phyloP scores from a whole-genome alignment of 2,113 vertebrate species.

The Platycercus adscitus region DNA sequence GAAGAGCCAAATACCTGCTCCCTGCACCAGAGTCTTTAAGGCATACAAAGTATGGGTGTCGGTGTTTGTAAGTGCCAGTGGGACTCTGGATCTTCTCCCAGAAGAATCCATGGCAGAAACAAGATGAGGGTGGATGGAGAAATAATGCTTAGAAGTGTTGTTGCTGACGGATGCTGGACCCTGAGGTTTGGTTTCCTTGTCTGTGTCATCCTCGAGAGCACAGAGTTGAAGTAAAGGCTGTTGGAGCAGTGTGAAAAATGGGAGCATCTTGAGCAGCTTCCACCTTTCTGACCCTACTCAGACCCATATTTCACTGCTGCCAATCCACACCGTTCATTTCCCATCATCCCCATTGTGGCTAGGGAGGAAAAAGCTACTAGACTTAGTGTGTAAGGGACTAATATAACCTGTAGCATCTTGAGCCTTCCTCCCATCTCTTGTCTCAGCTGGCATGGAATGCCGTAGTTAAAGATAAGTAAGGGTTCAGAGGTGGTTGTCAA shows the following conservation, averaged over 20 bases:
- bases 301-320: neutral
- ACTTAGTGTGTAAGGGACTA: neutral
- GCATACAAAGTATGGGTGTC: neutral
- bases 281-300: neutral
- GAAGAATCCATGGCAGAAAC: neutral
- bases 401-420: neutral
- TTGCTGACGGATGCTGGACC: neutral
- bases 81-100: neutral
- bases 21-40: neutral
- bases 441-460: neutral
- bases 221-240: neutral
- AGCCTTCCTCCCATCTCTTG: neutral
- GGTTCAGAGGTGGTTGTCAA: neutral
- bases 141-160: neutral
- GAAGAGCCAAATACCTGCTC: neutral
- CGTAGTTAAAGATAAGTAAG: neutral
- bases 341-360: neutral
- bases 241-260: neutral
- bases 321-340: neutral
- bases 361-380: neutral
- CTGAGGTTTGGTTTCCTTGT: neutral
- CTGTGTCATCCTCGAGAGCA: accelerated
- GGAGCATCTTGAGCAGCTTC: neutral
- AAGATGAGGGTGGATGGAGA: neutral
- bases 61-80: neutral